These are phyloP conservation scores for Poeciliopsis turneri DNA, from an alignment of 2,797 vertebrate genomes.

Conservation along the genomic window DNA sequence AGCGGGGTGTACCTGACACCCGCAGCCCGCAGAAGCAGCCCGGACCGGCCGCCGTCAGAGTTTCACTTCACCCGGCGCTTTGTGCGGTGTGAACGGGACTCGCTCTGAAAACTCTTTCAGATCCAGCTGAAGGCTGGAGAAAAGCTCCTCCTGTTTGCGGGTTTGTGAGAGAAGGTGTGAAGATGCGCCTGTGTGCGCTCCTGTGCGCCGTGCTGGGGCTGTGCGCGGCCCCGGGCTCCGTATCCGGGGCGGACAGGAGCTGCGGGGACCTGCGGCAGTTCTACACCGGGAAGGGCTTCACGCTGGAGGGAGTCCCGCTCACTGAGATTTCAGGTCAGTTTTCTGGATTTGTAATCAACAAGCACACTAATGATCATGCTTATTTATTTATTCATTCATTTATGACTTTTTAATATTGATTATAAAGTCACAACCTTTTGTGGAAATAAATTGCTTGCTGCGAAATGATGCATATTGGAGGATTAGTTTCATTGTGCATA, in stretches of 20 bases:
- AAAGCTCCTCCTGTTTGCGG: conserved; percentile 16
- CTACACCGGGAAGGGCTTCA: conserved; percentile 95
- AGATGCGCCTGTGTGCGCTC: conserved; percentile 78
- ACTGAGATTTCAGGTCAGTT: conserved; percentile 94
- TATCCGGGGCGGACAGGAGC: conserved; percentile 77
- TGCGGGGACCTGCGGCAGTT: conserved; percentile 91
- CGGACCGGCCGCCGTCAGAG: conserved; percentile 17
- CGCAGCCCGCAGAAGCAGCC: conserved; percentile 43
- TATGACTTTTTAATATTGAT: not conserved
- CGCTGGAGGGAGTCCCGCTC: conserved; percentile 88
- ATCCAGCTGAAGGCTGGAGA: not conserved
- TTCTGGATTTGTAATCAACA: not conserved
- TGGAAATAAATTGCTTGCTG: not conserved
- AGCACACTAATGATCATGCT: not conserved
- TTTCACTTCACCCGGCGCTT: conserved; percentile 25
- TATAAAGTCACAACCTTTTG: not conserved
- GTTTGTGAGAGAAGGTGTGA: conserved; percentile 25
- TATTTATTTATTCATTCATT: not conserved
- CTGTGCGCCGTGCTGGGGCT: conserved; percentile 57
- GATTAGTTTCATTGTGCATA: not conserved
- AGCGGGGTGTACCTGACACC: conserved; percentile 65
- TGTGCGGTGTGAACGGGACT: conserved; percentile 25
- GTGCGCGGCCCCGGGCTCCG: conserved; percentile 66
- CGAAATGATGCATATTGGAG: not conserved
- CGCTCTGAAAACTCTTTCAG: conserved; percentile 10